Percentiles rank a stretch among this genome's conserved stretches.
Conservation (phyloP, 2,888 invertebrate genomes). For the Sphaeridia pumilis region DNA sequence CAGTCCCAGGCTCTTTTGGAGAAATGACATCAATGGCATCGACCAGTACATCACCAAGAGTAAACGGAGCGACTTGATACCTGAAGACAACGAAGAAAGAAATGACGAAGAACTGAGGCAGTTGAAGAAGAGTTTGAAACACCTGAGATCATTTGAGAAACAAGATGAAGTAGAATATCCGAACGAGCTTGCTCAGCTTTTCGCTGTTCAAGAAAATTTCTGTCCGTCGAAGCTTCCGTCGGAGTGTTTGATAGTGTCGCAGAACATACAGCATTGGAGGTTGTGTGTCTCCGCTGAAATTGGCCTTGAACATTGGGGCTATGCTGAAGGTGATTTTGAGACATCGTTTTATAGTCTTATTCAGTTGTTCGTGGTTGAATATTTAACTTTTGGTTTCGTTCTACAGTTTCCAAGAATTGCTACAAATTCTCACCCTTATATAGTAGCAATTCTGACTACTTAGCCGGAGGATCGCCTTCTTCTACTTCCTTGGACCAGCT, state of each 20-base stretch:
- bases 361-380: too few relatives aligned
- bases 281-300: conserved; percentile 41
- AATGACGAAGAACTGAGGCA: conserved; percentile 14
- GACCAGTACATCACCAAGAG: background rate
- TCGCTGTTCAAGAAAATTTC: conserved; percentile 26
- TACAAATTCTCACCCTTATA: conserved; percentile 43
- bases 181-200: conserved; percentile 22
- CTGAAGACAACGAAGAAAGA: background rate
- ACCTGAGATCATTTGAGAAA: conserved; percentile 12
- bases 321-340: conserved; percentile 39
- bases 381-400: too few relatives aligned
- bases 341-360: too few relatives aligned
- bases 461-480: conserved; percentile 13
- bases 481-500: conserved; percentile 25
- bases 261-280: conserved; percentile 54
- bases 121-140: conserved; percentile 5
- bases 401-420: conserved; percentile 43
- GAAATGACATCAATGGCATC: conserved; percentile 3
- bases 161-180: conserved; percentile 24
- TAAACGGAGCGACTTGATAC: background rate
- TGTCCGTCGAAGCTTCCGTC: conserved; percentile 14
- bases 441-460: conserved; percentile 25
- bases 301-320: conserved; percentile 35
- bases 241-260: conserved; percentile 42
- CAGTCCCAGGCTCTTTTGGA: conserved; percentile 30